These are phyloP conservation scores for Oscheius sp. DNA, from an alignment of 2,888 invertebrate genomes.

Conservation along the genomic window DNA sequence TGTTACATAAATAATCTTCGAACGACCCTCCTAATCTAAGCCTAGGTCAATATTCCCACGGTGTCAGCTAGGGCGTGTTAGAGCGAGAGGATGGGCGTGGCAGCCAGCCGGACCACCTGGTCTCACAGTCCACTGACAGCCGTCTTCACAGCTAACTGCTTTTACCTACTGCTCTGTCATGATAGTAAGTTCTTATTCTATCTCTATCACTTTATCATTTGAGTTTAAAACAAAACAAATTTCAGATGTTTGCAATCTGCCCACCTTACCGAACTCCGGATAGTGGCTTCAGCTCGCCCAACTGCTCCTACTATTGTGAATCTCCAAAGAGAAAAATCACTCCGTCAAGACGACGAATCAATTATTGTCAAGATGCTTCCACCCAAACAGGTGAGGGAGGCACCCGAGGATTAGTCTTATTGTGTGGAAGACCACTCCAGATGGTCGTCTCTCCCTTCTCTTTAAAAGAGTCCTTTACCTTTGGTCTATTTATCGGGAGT, in stretches of 20 bases:
- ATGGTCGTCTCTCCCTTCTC: no score
- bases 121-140: constrained; percentile 24
- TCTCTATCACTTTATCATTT: background rate
- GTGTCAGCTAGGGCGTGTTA: constrained; percentile 1
- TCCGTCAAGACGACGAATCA: background rate
- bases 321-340: background rate
- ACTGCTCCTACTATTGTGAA: constrained; percentile 5
- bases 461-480: no score
- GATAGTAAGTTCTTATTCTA: background rate
- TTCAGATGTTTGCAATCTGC: constrained; percentile 18
- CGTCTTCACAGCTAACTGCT: constrained; percentile 15
- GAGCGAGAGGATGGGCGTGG: constrained; percentile 12
- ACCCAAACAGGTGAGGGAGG: constrained; percentile 17
- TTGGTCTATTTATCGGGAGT: no score
- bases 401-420: no score
- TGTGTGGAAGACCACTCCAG: no score
- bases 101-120: constrained; percentile 28
- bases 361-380: constrained; percentile 7
- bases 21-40: no score
- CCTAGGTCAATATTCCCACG: constrained; percentile 9
- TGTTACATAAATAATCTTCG: no score
- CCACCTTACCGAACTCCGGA: background rate
- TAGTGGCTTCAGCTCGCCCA: constrained; percentile 16
- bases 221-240: background rate
- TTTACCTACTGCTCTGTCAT: background rate